phyloP scores from a whole-genome alignment of 2,888 invertebrate genomes.

The Calameuta filiformis region DNA sequence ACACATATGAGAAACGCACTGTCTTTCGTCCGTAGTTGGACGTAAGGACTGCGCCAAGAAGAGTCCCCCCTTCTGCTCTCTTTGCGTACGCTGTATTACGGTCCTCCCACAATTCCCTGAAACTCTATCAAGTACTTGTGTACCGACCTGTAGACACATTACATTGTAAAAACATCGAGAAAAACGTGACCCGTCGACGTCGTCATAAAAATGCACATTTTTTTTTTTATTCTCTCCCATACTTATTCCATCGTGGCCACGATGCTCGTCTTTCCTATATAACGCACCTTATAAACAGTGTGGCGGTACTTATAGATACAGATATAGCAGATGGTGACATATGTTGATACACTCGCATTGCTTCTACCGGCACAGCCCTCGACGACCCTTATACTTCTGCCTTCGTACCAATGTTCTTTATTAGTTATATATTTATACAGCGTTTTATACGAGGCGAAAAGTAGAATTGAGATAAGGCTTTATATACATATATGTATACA shows the following conservation, averaged over 20 bases:
- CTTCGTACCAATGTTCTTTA: too few species aligned
- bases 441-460: too few species aligned
- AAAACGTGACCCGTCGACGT: slow-evolving; percentile 33
- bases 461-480: too few species aligned
- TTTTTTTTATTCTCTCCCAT: slow-evolving; percentile 19
- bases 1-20: slow-evolving; percentile 7
- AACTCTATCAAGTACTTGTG: neutral
- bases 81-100: neutral
- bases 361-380: too few species aligned
- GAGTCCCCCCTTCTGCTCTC: too few species aligned
- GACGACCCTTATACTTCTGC: too few species aligned
- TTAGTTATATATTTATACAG: too few species aligned
- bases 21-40: slow-evolving; percentile 8
- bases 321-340: too few species aligned
- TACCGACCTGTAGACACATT: slow-evolving; percentile 31
- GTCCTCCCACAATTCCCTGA: neutral
- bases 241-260: neutral
- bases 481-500: too few species aligned
- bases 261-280: slow-evolving; percentile 9
- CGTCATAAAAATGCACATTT: slow-evolving; percentile 50
- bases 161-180: slow-evolving; percentile 33
- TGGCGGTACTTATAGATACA: too few species aligned
- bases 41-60: neutral
- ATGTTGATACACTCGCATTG: too few species aligned
- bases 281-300: neutral